phyloP scores from a whole-genome alignment of 2,888 invertebrate genomes.

The Parapristionchus giblindavisi region DNA sequence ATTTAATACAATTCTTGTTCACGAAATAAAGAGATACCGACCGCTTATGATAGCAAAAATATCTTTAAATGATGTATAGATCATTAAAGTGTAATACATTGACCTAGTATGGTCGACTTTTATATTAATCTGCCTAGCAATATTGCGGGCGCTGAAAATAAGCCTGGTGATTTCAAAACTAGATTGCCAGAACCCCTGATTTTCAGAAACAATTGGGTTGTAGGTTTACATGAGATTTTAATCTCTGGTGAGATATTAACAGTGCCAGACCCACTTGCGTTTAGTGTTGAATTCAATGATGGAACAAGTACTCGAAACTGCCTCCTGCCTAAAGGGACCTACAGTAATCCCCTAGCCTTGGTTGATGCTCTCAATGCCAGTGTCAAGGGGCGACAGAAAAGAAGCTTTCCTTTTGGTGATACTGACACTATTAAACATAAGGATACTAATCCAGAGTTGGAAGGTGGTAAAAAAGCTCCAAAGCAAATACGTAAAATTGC shows the following conservation, averaged over 20 bases:
- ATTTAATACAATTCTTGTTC: neutral
- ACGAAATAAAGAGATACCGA: neutral
- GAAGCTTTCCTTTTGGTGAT: no score
- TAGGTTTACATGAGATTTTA: neutral
- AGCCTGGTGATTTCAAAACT: neutral
- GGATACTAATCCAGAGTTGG: no score
- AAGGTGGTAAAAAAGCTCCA: no score
- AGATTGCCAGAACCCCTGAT: neutral
- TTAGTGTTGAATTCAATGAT: no score
- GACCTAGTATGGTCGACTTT: neutral
- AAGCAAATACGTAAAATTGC: no score
- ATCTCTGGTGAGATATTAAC: neutral
- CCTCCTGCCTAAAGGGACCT: neutral
- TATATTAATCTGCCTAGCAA: constrained; percentile 6
- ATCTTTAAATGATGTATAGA: neutral
- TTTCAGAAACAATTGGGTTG: neutral
- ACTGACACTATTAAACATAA: no score
- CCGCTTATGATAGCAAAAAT: neutral
- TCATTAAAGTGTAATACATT: neutral
- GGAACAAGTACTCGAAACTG: neutral
- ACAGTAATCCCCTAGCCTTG: neutral
- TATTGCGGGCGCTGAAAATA: neutral
- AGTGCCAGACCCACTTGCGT: neutral
- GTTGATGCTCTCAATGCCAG: neutral
- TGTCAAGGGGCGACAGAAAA: no score